A percentile compares a stretch with the other conserved stretches of the same genome.
phyloP scores from a whole-genome alignment of 2,113 vertebrate genomes.

The Girardinichthys multiradiatus region DNA sequence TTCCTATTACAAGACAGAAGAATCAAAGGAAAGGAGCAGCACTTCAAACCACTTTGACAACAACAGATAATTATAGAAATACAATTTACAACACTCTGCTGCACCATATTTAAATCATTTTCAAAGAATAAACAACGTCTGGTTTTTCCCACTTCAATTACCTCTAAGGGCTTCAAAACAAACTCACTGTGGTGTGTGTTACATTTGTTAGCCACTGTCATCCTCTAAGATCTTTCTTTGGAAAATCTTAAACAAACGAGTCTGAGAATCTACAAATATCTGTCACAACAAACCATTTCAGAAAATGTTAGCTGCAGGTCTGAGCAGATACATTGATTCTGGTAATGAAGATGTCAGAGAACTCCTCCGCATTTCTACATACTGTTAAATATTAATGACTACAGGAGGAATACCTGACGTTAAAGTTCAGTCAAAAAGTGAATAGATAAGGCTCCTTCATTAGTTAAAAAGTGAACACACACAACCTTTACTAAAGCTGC shows the following conservation, averaged over 20 bases:
- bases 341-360: too few relatives aligned
- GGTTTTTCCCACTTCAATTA: background rate
- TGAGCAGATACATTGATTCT: too few relatives aligned
- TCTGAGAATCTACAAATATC: background rate
- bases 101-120: background rate
- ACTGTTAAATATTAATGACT: background rate
- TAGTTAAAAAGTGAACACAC: background rate
- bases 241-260: background rate
- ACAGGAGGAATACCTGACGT: background rate
- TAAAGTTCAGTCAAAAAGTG: background rate
- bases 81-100: background rate
- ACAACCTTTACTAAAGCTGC: background rate
- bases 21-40: background rate
- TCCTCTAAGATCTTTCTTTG: background rate
- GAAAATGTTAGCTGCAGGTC: background rate
- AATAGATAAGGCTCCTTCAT: background rate
- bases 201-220: background rate
- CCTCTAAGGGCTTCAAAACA: conserved; percentile 8
- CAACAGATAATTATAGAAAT: background rate
- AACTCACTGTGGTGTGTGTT: background rate
- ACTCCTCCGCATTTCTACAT: too few relatives aligned
- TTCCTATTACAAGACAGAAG: background rate
- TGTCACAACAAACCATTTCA: conserved; percentile 3
- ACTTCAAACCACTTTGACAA: background rate
- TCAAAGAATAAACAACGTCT: conserved; percentile 1